Evolutionary conservation across 2,888 invertebrate genomes (phyloP).

Genomic region (Campoplex nolae): DNA sequence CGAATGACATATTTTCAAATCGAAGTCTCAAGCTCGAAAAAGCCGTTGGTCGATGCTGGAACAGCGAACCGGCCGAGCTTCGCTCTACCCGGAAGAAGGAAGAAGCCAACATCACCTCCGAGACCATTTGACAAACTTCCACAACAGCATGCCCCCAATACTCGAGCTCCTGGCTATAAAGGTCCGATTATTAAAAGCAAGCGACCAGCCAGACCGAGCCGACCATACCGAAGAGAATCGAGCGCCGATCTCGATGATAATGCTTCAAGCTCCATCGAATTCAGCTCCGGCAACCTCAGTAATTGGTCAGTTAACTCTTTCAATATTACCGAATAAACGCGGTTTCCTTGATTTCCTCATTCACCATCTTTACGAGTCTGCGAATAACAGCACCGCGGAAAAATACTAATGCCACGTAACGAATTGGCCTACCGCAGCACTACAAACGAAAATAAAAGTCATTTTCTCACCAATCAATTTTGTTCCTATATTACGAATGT

Average conservation of each 20-base stretch:
- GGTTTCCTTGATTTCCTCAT: slow-evolving; percentile 15
- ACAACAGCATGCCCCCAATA: slow-evolving; percentile 83
- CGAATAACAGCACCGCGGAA: background rate
- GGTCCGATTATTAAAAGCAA: slow-evolving; percentile 77
- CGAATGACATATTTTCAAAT: background rate
- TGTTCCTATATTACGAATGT: background rate
- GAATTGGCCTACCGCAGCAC: background rate
- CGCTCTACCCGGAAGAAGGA: slow-evolving; percentile 75
- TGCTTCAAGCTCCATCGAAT: slow-evolving; percentile 47
- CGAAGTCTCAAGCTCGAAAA: slow-evolving; percentile 73
- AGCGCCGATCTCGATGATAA: slow-evolving; percentile 70
- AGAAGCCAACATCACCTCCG: slow-evolving; percentile 76
- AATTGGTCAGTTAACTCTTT: slow-evolving; percentile 74
- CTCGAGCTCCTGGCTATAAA: slow-evolving; percentile 82
- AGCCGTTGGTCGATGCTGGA: slow-evolving; percentile 71
- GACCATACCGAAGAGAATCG: slow-evolving; percentile 82
- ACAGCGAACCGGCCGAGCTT: slow-evolving; percentile 76
- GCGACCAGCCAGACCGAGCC: slow-evolving; percentile 76
- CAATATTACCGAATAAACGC: slow-evolving; percentile 7
- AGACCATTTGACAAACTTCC: slow-evolving; percentile 82
- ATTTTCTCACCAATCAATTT: background rate
- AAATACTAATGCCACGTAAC: background rate
- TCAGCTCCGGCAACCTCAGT: slow-evolving; percentile 46
- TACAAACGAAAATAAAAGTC: background rate
- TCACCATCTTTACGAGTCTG: background rate